A percentile compares a stretch with the other conserved stretches of the same genome.
Evolutionary conservation across 2,797 vertebrate genomes (phyloP).

Genomic region (Hippoglossus hippoglossus): DNA sequence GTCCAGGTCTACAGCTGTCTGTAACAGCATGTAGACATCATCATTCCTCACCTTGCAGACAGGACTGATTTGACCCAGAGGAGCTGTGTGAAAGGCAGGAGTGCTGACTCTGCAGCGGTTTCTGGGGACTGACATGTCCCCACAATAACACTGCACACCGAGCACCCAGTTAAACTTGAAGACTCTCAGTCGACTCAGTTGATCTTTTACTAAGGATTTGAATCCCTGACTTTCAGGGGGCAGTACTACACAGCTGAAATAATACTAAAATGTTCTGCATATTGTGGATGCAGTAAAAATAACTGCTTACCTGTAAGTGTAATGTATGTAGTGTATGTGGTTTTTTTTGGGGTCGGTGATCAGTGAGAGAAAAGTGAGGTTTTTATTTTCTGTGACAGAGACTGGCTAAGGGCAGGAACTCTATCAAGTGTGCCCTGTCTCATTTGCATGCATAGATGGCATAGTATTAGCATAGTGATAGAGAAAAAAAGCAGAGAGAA

Average conservation of each 20-base stretch:
- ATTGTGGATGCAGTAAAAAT: slow-evolving; percentile 14
- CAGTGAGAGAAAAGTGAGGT: slow-evolving; percentile 35
- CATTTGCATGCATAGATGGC: slow-evolving; percentile 73
- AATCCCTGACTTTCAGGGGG: no score
- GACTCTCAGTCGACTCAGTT: no score
- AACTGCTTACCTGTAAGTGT: slow-evolving; percentile 13
- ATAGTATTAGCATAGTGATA: slow-evolving; percentile 76
- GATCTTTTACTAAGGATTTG: no score
- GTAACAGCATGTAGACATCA: no score
- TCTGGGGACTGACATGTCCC: background rate
- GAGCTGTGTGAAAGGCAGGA: background rate
- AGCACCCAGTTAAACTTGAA: no score
- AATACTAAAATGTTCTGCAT: background rate
- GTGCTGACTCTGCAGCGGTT: background rate
- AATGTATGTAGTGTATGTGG: slow-evolving; percentile 8
- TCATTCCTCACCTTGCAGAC: no score
- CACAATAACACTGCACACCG: background rate
- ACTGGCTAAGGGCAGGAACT: slow-evolving; percentile 62
- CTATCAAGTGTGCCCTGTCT: slow-evolving; percentile 57
- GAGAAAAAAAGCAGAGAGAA: slow-evolving; percentile 47
- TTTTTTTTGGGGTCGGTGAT: slow-evolving; percentile 40
- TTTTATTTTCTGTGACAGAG: slow-evolving; percentile 51
- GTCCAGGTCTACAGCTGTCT: background rate
- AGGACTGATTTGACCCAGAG: background rate
- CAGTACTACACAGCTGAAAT: background rate